Conservation (phyloP, 2,888 invertebrate genomes). For the Eupsilia transversa region DNA sequence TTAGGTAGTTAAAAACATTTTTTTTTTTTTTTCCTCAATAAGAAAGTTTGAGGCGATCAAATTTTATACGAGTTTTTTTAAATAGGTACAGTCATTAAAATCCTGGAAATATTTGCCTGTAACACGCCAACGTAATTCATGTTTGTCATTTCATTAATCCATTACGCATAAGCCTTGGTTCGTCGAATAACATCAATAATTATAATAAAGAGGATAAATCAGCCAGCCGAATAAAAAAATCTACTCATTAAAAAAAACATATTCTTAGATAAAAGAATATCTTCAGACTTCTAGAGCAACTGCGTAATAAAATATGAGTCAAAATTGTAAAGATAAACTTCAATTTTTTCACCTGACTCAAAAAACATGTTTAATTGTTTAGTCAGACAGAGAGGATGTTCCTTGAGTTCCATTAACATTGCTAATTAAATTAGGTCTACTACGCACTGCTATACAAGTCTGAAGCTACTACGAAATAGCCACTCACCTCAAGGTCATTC, state of each 20-base stretch:
- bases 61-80: background rate
- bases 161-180: background rate
- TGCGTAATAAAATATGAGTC: background rate
- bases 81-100: background rate
- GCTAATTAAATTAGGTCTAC: slow-evolving; percentile 32
- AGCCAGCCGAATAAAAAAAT: slow-evolving; percentile 38
- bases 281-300: slow-evolving; percentile 22
- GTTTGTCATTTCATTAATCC: background rate
- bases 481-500: slow-evolving; percentile 93
- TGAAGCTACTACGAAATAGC: slow-evolving; percentile 2
- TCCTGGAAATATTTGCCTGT: background rate
- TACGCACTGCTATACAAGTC: slow-evolving; percentile 37
- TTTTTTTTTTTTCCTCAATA: too few relatives aligned
- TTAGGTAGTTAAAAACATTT: background rate
- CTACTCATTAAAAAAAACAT: background rate
- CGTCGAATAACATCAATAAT: background rate
- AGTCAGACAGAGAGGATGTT: slow-evolving; percentile 23
- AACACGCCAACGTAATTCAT: background rate
- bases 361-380: slow-evolving; percentile 7
- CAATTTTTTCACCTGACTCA: background rate
- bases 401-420: slow-evolving; percentile 20
- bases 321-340: background rate
- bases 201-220: slow-evolving; percentile 3
- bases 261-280: background rate
- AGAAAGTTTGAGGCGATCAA: background rate